phyloP scores from a whole-genome alignment of 2,113 vertebrate genomes.

The Sinocyclocheilus anshuiensis region DNA sequence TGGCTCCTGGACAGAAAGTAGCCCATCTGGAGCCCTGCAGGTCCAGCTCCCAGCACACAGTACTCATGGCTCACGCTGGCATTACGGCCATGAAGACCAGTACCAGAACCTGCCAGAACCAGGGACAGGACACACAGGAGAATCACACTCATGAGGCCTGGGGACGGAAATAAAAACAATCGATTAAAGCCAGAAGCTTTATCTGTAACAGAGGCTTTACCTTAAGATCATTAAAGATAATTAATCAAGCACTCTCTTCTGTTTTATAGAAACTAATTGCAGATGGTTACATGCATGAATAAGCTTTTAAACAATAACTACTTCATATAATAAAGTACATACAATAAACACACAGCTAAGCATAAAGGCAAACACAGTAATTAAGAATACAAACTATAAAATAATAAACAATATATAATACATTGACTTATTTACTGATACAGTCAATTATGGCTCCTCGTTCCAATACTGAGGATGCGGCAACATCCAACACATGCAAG shows the following conservation, averaged over 20 bases:
- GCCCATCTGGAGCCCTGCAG: slow-evolving; percentile 88
- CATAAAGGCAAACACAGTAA: not conserved
- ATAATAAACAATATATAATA: not conserved
- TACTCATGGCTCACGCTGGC: slow-evolving; percentile 77
- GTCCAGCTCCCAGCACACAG: slow-evolving; percentile 92
- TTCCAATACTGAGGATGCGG: slow-evolving; percentile 11
- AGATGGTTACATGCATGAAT: not conserved
- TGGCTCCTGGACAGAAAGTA: slow-evolving; percentile 83
- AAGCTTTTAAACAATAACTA: not conserved
- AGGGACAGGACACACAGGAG: slow-evolving; percentile 55
- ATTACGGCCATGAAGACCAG: slow-evolving; percentile 51
- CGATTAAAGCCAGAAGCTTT: not conserved
- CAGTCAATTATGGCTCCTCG: slow-evolving; percentile 1
- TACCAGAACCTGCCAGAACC: slow-evolving; percentile 54
- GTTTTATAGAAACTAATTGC: not conserved
- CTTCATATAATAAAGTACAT: not conserved
- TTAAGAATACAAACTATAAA: not conserved
- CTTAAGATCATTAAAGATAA: not conserved
- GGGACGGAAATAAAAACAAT: not conserved
- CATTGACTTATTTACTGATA: not conserved
- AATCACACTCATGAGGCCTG: slow-evolving; percentile 70
- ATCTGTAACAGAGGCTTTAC: not conserved
- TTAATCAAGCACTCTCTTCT: not conserved
- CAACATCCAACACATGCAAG: not conserved
- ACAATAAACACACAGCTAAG: not conserved